A percentile compares a stretch with the other conserved stretches of the same genome.
Evolutionary conservation across 2,113 vertebrate species (phyloP).

Genomic region (Symphodus melops): DNA sequence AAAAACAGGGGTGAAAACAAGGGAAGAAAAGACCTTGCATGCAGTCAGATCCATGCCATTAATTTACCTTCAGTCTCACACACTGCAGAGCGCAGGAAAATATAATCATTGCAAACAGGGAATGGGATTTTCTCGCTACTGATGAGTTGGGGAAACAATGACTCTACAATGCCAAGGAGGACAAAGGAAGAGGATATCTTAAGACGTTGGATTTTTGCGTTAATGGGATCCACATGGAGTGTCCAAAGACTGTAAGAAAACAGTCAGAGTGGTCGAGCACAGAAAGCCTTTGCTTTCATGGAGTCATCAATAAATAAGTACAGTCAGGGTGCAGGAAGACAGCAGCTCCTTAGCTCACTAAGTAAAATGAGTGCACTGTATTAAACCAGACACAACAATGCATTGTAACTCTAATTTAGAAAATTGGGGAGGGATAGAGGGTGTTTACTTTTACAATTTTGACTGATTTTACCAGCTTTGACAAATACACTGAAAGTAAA

Average conservation of each 20-base stretch:
- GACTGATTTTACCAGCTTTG: too few relatives aligned
- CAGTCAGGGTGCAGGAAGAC: conserved; percentile 4
- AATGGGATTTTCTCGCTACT: conserved; percentile 21
- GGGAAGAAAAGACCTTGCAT: conserved; percentile 2
- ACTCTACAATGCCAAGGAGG: conserved; percentile 21
- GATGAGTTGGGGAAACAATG: conserved; percentile 29
- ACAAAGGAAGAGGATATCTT: conserved; percentile 18
- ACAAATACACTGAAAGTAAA: too few relatives aligned
- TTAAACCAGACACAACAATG: conserved; percentile 17
- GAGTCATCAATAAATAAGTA: conserved; percentile 34
- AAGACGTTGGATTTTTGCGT: conserved; percentile 29
- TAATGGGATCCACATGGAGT: conserved; percentile 31
- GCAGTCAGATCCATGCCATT: conserved; percentile 42
- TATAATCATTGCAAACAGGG: conserved; percentile 22
- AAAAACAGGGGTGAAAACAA: conserved; percentile 23
- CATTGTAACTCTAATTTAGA: background rate
- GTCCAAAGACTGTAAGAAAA: background rate
- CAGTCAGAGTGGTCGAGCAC: background rate
- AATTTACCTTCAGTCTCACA: conserved; percentile 23
- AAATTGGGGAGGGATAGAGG: background rate
- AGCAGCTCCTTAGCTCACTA: background rate
- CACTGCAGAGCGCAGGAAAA: conserved; percentile 14
- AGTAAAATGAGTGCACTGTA: background rate
- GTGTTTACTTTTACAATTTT: too few relatives aligned
- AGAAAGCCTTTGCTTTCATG: conserved; percentile 3